Evolutionary conservation across 1,140 invertebrate genomes (phyloP), one percentile per base, ranked within the genome.

Genomic region (Gonatopus flavifemur): DNA sequence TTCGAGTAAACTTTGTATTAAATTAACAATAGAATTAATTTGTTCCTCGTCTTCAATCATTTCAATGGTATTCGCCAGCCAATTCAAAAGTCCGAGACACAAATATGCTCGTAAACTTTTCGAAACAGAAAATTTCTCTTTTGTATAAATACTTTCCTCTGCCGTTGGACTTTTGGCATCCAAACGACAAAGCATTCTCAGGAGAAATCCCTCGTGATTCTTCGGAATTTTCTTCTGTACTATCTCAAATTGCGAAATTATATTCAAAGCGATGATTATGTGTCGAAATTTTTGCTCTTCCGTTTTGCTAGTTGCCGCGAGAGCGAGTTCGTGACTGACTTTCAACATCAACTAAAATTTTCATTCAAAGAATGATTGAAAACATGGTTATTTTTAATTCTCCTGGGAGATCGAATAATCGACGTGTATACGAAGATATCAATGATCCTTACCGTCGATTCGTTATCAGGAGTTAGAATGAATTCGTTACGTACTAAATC

Each of bases 41-140:
- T 58, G 53, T 32, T 66, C 42, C 0, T 50, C n/a, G n/a, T 55
- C 12, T 10, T 37, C 25, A 19, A 64, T 21, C 1, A 59, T 18
- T 1, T 35, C 33, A 15, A 25, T 37, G 30, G 47, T 32, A 3
- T 40, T 42, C 18, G 52, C 2, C 1, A 67, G 41, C 72, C 70
- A 78, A 16, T 57, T 59, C 3, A 74, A 37, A 4, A 76, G 21
- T 19, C 60, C 71, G 9, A 66, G 16, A 22, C 74, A 74, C 44
- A 77, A 60, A 49, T 68, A 76, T 32, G 67, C 70, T 4, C 69
- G 60, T 21, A 76, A 49, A 44, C 72, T 76, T 25, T 64, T 58
- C 1, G 54, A 55, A 6, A 60, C 47, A 20, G 36, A 9, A 31
- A 45, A 44, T 22, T 59, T 54, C 3, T 56, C 19, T 13, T 50